phyloP scores from a whole-genome alignment of 2,113 vertebrate genomes.

The Delphinus delphis region DNA sequence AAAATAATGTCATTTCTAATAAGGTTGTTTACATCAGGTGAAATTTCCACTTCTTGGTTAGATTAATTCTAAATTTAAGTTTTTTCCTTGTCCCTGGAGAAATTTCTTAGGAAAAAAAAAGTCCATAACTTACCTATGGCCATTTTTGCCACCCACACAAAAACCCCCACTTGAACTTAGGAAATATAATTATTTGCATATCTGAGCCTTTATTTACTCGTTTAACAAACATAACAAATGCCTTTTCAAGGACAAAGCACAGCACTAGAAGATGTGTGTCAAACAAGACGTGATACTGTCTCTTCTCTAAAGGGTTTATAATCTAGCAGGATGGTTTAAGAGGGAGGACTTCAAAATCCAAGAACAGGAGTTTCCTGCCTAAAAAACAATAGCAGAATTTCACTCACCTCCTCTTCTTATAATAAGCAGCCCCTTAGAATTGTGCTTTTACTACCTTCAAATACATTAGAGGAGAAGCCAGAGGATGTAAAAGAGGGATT shows the following conservation, averaged over 20 bases:
- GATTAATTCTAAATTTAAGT: neutral
- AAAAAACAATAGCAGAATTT: conserved; percentile 5
- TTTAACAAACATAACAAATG: neutral
- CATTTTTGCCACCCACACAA: neutral
- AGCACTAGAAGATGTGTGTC: neutral
- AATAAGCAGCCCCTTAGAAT: neutral
- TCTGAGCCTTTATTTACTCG: conserved; percentile 26
- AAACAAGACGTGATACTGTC: neutral
- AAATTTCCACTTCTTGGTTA: neutral
- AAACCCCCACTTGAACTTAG: neutral
- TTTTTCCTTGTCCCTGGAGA: neutral
- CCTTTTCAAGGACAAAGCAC: neutral
- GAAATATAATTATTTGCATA: conserved; percentile 20
- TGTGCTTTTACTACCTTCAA: neutral
- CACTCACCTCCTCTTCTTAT: neutral
- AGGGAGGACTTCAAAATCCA: neutral
- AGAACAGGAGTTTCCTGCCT: neutral
- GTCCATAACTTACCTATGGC: neutral
- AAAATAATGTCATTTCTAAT: conserved; percentile 36
- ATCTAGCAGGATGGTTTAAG: neutral
- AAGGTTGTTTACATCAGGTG: neutral
- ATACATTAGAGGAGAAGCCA: neutral
- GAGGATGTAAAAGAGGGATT: neutral
- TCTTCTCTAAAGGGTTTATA: neutral
- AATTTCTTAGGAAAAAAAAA: neutral